Percentiles rank a stretch among this genome's conserved stretches.
Conservation (phyloP, 1,140 invertebrate genomes). For the Rhagoletis pomonella region DNA sequence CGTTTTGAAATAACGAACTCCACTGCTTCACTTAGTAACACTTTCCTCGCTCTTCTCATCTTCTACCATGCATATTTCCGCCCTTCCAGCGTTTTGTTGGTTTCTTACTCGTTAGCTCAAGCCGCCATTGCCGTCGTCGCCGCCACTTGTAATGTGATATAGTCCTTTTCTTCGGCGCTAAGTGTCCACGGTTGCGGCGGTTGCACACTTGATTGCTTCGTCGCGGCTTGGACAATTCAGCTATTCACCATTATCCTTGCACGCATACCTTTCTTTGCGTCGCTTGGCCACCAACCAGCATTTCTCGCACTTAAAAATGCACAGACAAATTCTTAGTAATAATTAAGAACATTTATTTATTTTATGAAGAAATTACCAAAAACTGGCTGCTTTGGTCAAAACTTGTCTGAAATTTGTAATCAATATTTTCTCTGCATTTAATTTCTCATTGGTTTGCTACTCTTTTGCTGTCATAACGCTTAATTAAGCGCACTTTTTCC, state of each 20-base stretch:
- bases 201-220: constrained; percentile 36
- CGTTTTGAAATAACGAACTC: neutral
- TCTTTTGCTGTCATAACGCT: neutral
- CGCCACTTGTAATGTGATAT: constrained; percentile 13
- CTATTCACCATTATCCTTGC: neutral
- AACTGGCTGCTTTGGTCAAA: neutral
- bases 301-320: neutral
- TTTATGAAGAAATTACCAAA: neutral
- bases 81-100: neutral
- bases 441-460: neutral
- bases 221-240: neutral
- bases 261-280: neutral
- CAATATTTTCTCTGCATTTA: constrained; percentile 21
- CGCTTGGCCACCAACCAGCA: constrained; percentile 26
- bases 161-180: neutral
- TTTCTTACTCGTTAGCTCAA: constrained; percentile 2
- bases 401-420: constrained; percentile 15
- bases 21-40: neutral
- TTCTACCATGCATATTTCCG: neutral
- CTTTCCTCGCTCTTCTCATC: neutral
- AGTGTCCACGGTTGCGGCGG: constrained; percentile 17
- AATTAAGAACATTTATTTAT: neutral
- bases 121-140: neutral
- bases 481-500: neutral
- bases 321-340: neutral